Conservation (phyloP, 2,888 invertebrate species). For the Adelphocoris suturalis region DNA sequence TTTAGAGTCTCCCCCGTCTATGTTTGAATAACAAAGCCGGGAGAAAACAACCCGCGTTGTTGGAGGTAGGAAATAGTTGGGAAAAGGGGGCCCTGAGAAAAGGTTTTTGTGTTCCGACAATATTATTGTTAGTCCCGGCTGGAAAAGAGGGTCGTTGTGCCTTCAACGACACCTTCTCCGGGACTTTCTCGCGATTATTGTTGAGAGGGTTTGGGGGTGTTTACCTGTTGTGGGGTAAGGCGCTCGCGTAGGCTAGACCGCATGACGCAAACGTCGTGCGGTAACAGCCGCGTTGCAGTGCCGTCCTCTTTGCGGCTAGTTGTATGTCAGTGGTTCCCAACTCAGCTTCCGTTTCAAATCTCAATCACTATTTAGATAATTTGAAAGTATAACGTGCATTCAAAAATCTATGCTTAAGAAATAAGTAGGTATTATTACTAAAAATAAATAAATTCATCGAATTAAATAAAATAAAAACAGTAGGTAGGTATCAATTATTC, state of each 20-base stretch:
- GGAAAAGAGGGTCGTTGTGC: slow-evolving; percentile 16
- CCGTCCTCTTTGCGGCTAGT: not conserved
- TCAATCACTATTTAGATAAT: too few species aligned
- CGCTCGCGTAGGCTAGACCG: not conserved
- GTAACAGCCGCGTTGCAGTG: not conserved
- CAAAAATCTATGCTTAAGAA: too few species aligned
- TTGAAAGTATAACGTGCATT: too few species aligned
- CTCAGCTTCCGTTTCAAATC: too few species aligned
- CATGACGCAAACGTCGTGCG: not conserved
- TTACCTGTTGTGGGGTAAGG: slow-evolving; percentile 10
- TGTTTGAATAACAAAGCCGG: slow-evolving; percentile 23
- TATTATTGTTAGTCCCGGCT: slow-evolving; percentile 23
- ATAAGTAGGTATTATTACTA: too few species aligned
- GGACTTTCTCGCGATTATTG: slow-evolving; percentile 18
- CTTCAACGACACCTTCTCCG: not conserved
- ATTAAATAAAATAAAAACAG: too few species aligned
- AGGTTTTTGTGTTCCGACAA: slow-evolving; percentile 39
- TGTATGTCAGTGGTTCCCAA: too few species aligned
- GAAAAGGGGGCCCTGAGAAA: not conserved
- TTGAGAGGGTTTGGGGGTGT: not conserved
- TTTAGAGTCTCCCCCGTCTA: slow-evolving; percentile 1
- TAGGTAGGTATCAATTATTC: too few species aligned
- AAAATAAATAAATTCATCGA: too few species aligned
- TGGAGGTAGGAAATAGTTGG: slow-evolving; percentile 19
- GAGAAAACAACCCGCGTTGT: slow-evolving; percentile 12